A percentile compares a stretch with the other conserved stretches of the same genome.
Evolutionary conservation across 2,888 invertebrate genomes (phyloP).

Genomic region (Orchesella flavescens): DNA sequence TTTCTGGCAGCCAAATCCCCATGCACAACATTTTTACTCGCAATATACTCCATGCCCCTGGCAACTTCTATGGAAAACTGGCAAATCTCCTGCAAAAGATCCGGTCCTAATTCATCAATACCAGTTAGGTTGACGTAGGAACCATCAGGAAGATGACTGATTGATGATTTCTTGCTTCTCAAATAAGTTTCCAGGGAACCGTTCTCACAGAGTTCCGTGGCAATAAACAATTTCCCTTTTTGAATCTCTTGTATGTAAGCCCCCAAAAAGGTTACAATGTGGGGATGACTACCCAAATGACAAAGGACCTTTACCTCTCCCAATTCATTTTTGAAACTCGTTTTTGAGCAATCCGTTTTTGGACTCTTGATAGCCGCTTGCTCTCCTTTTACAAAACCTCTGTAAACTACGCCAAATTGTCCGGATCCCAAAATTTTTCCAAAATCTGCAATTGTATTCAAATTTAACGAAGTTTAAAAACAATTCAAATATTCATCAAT

Average conservation of each 20-base stretch:
- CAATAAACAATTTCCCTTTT: constrained; percentile 9
- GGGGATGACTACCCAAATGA: background rate
- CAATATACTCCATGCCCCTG: constrained; percentile 46
- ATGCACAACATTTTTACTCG: constrained; percentile 10
- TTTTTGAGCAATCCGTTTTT: constrained; percentile 8
- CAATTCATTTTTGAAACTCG: constrained; percentile 36
- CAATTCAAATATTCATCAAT: too few species aligned
- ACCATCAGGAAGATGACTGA: background rate
- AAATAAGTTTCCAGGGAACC: constrained; percentile 13
- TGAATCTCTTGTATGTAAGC: constrained; percentile 1
- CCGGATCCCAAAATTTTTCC: constrained; percentile 31
- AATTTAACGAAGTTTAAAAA: too few species aligned
- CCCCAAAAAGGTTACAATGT: constrained; percentile 9
- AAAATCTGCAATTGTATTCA: too few species aligned
- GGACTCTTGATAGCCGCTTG: constrained; percentile 45
- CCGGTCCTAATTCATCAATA: too few species aligned
- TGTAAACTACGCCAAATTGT: constrained; percentile 38
- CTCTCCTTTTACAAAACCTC: constrained; percentile 16
- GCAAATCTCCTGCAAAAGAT: constrained; percentile 21
- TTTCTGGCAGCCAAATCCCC: constrained; percentile 16
- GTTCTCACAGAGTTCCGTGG: constrained; percentile 11
- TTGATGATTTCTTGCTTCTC: background rate
- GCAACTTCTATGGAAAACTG: constrained; percentile 40
- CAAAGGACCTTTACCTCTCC: constrained; percentile 6
- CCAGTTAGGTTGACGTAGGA: background rate